Base-by-base conservation (phyloP, 2,113 vertebrate species). In the Seriola rivoliana region DNA sequence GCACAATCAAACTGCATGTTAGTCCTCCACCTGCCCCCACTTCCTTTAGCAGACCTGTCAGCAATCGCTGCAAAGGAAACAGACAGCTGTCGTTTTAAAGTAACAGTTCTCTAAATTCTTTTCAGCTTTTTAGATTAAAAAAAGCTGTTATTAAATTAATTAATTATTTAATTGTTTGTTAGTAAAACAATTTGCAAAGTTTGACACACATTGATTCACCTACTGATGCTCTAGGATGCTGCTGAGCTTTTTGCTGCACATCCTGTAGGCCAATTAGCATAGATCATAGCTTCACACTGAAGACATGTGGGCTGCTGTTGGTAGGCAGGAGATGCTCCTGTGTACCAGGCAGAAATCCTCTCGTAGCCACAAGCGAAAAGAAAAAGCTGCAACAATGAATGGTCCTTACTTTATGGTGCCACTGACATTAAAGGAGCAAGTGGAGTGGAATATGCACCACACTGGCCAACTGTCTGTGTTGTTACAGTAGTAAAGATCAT, bases 221-320 rank as follows among this genome's bases (percentile, higher is more conserved):
- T 57, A 67, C 36, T 36, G 8, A 48, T n/a, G 38, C 14, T 25
- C 29, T 29, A 29, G 13, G 38, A 42, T 86, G 34, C 12, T 1
- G 57, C 50, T 68, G 19, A 70, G 34, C 6, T 42, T 10, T 42
- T 42, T 42, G 10, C 65, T 76, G 21, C 66, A 55, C 32, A 65
- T 87, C 70, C 84, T 86, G 67, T 55, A 25, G 73, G 71, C 68
- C 68, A 90, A 72, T 71, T 78, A 54, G 70, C 59, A 46, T 6
- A 23, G 52, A 59, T 82, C 68, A 19, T 23, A 34, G 76, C 19
- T 40, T 75, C 82, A 60, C 74, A 57, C 66, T 59, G 42, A 77
- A 87, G 69, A 87, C 78, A 62, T 75, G 84, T 93, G 88, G 86
- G 88, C 60, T 69, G 82, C 25, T 85, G 75, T 71, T 73, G 29